Percentiles rank a stretch among this genome's conserved stretches.
Evolutionary conservation across 2,888 invertebrate genomes (phyloP).

Genomic region (Gonocerus acuteangulatus): DNA sequence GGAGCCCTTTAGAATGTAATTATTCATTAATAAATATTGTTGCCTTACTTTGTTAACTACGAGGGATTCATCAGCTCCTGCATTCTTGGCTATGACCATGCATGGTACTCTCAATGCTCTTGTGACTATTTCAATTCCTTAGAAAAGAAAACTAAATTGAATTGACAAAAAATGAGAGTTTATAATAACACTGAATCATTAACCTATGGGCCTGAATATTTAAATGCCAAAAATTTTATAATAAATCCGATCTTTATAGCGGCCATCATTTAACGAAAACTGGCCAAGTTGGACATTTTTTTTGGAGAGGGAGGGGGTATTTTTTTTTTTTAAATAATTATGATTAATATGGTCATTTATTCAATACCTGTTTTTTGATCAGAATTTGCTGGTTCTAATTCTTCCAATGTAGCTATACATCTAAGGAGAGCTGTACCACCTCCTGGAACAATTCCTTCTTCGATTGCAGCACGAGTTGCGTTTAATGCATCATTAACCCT

Average conservation of each 20-base stretch:
- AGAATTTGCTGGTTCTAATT: slow-evolving; percentile 57
- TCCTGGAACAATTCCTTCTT: slow-evolving; percentile 94
- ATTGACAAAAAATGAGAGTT: too few relatives aligned
- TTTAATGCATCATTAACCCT: slow-evolving; percentile 89
- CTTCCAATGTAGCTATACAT: slow-evolving; percentile 64
- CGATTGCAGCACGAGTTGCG: slow-evolving; percentile 90
- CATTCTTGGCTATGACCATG: slow-evolving; percentile 83
- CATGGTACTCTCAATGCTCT: slow-evolving; percentile 83
- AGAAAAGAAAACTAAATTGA: too few relatives aligned
- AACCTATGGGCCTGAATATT: too few relatives aligned
- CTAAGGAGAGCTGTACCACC: slow-evolving; percentile 87
- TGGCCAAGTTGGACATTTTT: too few relatives aligned
- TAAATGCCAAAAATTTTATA: too few relatives aligned
- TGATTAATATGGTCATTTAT: too few relatives aligned
- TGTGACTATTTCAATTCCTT: slow-evolving; percentile 60
- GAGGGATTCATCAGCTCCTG: slow-evolving; percentile 83
- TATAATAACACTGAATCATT: too few relatives aligned
- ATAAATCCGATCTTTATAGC: too few relatives aligned
- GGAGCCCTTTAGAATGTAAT: too few relatives aligned
- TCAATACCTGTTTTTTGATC: slow-evolving; percentile 65
- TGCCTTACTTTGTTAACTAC: slow-evolving; percentile 79
- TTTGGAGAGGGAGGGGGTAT: too few relatives aligned
- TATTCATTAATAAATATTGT: neutral
- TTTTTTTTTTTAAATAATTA: too few relatives aligned
- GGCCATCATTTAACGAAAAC: too few relatives aligned